Base-by-base conservation (phyloP, 1,140 invertebrate genomes). In the Elysia chlorotica region DNA sequence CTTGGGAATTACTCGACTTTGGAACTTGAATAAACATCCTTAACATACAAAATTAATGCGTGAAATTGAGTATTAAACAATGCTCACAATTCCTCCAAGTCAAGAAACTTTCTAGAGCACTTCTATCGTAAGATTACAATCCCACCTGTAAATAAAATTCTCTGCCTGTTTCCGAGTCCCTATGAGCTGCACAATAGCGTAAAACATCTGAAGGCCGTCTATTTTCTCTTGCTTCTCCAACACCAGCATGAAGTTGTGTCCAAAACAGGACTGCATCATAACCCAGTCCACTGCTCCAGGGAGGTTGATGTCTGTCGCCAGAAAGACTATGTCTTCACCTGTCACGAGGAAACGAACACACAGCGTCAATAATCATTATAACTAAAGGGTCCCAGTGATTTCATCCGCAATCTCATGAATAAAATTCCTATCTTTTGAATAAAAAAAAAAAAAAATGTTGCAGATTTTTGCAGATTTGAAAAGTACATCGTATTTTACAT, bases 241-340 rank as follows among this genome's bases (percentile, higher is more conserved):
- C 23, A 99, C 97, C 71, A 99, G 90, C 97, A 99, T 99, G 86
- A 99, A 99, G 88, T 99, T 95, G 85, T 98, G 96, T 68, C 95
- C 95, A 87, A 99, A 99, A 88, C 98, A 99, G 14, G 96, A 97
- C 86, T 99, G 98, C 97, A 99, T 99, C 98, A 99, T 99, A 0
- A 99, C 98, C 98, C 98, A 99, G 86, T 99, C 98, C 1, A 99
- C 98, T 70, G 98, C 98, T 72, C 98, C 98, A 62, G 97, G 97
- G 75, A 99, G 90, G 89, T 99, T 99, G 65, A 99, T 99, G 88
- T 99, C 98, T 53, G 98, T 99, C 1, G 98, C 98, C 77, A 99
- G 89, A 87, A 99, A 99, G 53, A 99, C 98, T 83, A 99, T 99
- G 86, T 99, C 98, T 89, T 99, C 98, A 62, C 92, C 92, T 91